Conservation (phyloP, 2,888 invertebrate species). For the Halocaridina rubra region DNA sequence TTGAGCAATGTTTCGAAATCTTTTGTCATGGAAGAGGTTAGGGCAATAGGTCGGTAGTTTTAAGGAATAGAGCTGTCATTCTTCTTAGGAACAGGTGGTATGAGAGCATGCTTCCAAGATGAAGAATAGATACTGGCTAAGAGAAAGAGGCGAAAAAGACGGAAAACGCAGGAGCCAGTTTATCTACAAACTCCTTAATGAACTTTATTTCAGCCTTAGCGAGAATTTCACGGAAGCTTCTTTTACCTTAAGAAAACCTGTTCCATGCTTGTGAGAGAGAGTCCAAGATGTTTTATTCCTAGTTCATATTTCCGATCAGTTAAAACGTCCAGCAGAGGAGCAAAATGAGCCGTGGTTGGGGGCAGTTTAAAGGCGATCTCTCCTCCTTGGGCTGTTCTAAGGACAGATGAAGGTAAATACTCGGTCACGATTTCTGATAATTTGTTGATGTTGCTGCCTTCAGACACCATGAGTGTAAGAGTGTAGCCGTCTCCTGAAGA, state of each 20-base stretch:
- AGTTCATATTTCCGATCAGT: constrained; percentile 74
- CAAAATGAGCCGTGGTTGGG: constrained; percentile 73
- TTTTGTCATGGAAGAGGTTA: no score
- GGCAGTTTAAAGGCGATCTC: constrained; percentile 73
- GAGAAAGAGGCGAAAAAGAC: no score
- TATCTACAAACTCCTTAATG: no score
- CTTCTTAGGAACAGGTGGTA: no score
- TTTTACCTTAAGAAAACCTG: constrained; percentile 82
- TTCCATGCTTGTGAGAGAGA: constrained; percentile 90
- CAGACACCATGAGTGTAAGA: constrained; percentile 68
- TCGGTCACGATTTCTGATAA: not conserved
- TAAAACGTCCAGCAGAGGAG: constrained; percentile 75
- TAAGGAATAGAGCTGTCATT: no score
- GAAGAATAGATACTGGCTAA: no score
- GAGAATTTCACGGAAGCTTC: not conserved
- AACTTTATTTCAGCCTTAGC: no score
- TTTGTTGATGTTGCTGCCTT: constrained; percentile 62
- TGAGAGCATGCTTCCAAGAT: no score
- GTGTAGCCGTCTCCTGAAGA: constrained; percentile 69
- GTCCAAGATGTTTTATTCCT: constrained; percentile 82
- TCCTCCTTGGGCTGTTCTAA: constrained; percentile 69
- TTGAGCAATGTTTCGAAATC: no score
- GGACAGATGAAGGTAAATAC: constrained; percentile 67
- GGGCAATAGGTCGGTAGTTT: no score
- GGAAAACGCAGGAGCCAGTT: no score